Evolutionary conservation across 2,888 invertebrate species (phyloP).

Genomic region (Xestoiulus laeticollis): DNA sequence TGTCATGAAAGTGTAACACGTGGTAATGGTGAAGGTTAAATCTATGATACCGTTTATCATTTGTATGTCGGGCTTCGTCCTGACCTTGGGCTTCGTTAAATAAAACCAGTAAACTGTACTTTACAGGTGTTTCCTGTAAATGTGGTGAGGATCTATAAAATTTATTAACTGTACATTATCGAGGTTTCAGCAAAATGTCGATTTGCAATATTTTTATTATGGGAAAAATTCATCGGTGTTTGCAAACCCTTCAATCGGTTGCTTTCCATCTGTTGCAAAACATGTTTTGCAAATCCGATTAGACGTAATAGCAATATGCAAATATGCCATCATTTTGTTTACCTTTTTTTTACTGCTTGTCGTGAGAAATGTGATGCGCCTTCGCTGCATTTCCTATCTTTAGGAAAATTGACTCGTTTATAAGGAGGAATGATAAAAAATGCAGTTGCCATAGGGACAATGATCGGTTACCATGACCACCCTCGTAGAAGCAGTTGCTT

Average conservation of each 20-base stretch:
- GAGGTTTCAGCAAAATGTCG: not conserved
- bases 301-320: not conserved
- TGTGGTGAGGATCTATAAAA: too few species aligned
- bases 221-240: not conserved
- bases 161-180: not conserved
- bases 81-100: too few species aligned
- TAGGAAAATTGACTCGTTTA: not conserved
- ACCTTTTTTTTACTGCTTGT: not conserved
- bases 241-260: not conserved
- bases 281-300: not conserved
- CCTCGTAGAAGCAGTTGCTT: not conserved
- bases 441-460: not conserved
- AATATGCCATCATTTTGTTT: constrained; percentile 36
- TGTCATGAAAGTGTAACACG: too few species aligned
- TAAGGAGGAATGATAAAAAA: constrained; percentile 36
- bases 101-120: too few species aligned
- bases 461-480: constrained; percentile 10
- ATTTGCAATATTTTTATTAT: not conserved
- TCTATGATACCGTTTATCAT: too few species aligned
- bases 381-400: not conserved
- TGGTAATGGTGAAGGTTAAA: too few species aligned
- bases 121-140: too few species aligned
- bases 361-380: not conserved
- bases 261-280: not conserved
- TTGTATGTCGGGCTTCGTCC: too few species aligned